Base-by-base conservation (phyloP, 2,888 invertebrate species). In the Lysandra bellargus region DNA sequence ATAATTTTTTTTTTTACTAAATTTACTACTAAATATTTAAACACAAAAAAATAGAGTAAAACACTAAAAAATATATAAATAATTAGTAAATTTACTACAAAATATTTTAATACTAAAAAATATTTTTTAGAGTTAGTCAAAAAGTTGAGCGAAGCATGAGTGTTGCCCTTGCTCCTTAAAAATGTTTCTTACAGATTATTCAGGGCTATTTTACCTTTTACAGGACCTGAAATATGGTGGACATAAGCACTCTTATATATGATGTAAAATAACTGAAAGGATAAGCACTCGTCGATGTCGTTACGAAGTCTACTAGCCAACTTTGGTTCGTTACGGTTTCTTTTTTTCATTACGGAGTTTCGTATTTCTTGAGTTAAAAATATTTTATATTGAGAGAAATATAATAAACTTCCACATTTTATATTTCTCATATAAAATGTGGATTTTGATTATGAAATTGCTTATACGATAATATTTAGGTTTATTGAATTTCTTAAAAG, bases 271-370 rank as follows among this genome's bases (percentile, higher is more conserved):
- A 4, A 17, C 57, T 57, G 14, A 57, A 17, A 4, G 57, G 57
- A 57, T 57, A 53, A 30, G 49, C 75, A 53, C 75, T 75, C 49
- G 30, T 23, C 53, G 75, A 49, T 74, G 17, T 74, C 40, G 44
- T 44, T 40, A 44, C 44, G 44, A 44, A 69, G 33, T 69, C 69
- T 33, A 14, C 5, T 4, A 64, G 23, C 61, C 23, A 74, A 44
- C 2, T 44, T 74, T 74, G 49, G 44, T 44, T 53, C 53, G 53
- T 53, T 75, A 75, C 75, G 53, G 33, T 40, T 74, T n/a, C 23
- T 23, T 74, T 23, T 74, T 74, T 44, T 44, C 23, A 44, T n/a
- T 74, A 69, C 14, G 12, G 69, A 69, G 33, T 37, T 69, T 69
- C 14, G 69, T 69, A 14, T 69, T 37, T 33, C 69, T 33, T 37